Evolutionary conservation across 2,113 vertebrate species (phyloP).

Genomic region (Spermophilus dauricus): DNA sequence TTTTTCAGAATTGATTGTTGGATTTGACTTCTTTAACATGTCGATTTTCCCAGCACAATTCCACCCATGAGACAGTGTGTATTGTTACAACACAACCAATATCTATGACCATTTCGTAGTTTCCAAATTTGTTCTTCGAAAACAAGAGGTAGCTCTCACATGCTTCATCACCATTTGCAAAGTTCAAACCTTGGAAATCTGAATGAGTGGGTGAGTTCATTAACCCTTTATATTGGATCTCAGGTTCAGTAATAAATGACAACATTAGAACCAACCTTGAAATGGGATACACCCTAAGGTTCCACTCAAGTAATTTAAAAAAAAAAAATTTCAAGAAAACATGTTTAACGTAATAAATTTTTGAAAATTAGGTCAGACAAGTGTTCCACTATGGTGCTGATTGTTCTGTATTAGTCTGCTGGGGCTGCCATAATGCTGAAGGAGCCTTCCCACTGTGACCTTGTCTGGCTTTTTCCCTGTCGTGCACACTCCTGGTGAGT

Average conservation of each 20-base stretch:
- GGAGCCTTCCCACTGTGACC: background rate
- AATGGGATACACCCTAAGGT: background rate
- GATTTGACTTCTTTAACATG: background rate
- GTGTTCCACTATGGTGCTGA: background rate
- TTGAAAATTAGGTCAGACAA: background rate
- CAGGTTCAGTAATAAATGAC: background rate
- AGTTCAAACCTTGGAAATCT: conserved; percentile 27
- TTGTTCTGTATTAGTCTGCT: background rate
- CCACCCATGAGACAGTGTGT: background rate
- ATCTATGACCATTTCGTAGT: background rate
- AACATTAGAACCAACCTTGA: background rate
- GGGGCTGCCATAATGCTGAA: background rate
- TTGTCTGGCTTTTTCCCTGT: background rate
- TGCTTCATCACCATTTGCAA: background rate
- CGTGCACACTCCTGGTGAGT: background rate
- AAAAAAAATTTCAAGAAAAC: background rate
- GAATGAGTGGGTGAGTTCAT: background rate
- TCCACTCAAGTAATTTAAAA: conserved; percentile 25
- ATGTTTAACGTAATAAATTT: background rate
- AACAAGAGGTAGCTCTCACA: background rate
- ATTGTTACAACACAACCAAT: background rate
- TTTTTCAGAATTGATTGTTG: no score
- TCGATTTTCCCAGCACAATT: background rate
- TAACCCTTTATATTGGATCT: conserved; percentile 9
- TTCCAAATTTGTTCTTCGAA: conserved; percentile 7